Evolutionary conservation across 2,888 invertebrate genomes (phyloP), one percentile per base, ranked within the genome.

Genomic region (Muscina levida): DNA sequence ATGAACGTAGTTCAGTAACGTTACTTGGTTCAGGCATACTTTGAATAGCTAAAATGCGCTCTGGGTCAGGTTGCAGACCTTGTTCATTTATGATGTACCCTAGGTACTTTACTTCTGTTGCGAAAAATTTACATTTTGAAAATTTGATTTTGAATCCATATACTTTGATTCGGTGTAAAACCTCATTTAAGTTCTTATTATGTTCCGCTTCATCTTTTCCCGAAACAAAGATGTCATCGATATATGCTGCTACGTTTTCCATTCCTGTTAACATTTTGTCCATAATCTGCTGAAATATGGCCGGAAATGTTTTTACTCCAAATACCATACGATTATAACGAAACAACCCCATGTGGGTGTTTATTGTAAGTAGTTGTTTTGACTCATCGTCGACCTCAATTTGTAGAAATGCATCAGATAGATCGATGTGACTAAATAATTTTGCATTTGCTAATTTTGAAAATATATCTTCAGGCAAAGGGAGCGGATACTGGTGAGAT

Each of bases 401-500:
- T 53, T 84, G 84, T 3, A 83, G 15, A 59, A 74, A 84, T 13
- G 82, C 82, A n/a, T 84, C 83, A 2, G 76, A 77, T 0, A 83
- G 44, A 46, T 83, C 82, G 8, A 79, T 76, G 11, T 44, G 44
- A 15, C 71, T 79, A 24, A 82, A 79, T 15, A 79, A 39, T 56
- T 42, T 44, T 3, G 67, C 39, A 17, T 73, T 72, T 4, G 76
- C 53, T 10, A 80, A 15, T 39, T 65, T 82, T 13, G 77, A 37
- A 8, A 82, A 83, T 11, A 79, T 74, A 48, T 82, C 83, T 17
- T 79, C 79, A 1, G 79, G 83, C 5, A 66, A 26, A n/a, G 77
- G 78, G n/a, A 84, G 57, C 13, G 82, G 82, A 71, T 81, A 83
- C 24, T 79, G 72, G 66, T 85, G 79, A 2, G 67, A 37, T 73